A percentile compares a stretch with the other conserved stretches of the same genome.
phyloP scores from a whole-genome alignment of 2,113 vertebrate genomes.

The Tetraodon nigroviridis region DNA sequence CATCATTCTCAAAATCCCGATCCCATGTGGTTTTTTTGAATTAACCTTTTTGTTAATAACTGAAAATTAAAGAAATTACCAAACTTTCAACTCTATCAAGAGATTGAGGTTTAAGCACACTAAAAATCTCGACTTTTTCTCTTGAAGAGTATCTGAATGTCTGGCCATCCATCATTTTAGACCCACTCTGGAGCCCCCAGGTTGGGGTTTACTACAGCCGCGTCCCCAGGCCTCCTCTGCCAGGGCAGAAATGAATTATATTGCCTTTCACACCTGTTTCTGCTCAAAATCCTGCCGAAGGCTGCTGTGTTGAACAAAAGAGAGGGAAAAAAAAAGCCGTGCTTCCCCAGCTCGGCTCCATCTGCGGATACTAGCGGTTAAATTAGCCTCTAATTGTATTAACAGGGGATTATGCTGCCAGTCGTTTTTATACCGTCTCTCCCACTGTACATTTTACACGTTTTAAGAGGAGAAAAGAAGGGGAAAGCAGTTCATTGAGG shows the following conservation, averaged over 20 bases:
- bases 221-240: conserved; percentile 63
- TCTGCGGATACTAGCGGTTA: conserved; percentile 88
- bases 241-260: conserved; percentile 84
- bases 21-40: too few relatives aligned
- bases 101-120: not conserved
- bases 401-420: conserved; percentile 92
- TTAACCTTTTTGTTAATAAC: too few relatives aligned
- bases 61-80: not conserved
- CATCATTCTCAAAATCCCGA: too few relatives aligned
- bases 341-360: conserved; percentile 85
- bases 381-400: conserved; percentile 98
- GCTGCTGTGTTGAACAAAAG: conserved; percentile 68
- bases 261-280: conserved; percentile 94
- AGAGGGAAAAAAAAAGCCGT: conserved; percentile 55
- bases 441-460: conserved; percentile 74
- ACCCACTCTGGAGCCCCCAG: conserved; percentile 30
- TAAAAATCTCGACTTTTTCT: conserved; percentile 3
- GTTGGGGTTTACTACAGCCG: conserved; percentile 27
- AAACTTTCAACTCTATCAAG: not conserved
- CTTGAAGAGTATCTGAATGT: conserved; percentile 1
- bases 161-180: conserved; percentile 19
- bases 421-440: conserved; percentile 65
- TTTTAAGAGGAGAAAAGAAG: conserved; percentile 70
- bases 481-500: conserved; percentile 73
- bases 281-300: conserved; percentile 80